Base-by-base conservation (phyloP, 2,797 vertebrate species). In the Bovichtus variegatus region DNA sequence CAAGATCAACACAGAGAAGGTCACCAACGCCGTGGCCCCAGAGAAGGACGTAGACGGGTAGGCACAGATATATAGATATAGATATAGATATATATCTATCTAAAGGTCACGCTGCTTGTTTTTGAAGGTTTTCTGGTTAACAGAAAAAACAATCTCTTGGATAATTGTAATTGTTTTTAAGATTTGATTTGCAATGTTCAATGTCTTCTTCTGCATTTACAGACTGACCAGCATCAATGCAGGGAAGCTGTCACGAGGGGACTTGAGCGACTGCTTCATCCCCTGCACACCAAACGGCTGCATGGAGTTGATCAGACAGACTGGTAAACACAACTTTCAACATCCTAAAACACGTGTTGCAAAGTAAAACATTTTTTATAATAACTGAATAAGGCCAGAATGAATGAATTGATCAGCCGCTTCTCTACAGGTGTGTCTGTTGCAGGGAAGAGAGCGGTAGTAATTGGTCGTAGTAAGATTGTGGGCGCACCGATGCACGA, bases 21-120 rank as follows among this genome's bases (percentile, higher is more conserved):
- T 99, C 82, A 96, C 97, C 70, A 98, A 99, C 19, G 94, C 97
- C 1, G 97, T 99, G 55, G 91, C 94, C 3, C 97, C 97, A 1
- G 96, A 97, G 82, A 99, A 99, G 89, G 98, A 99, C 0, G 97
- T 99, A 18, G 98, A 99, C 41, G 98, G 98, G 98, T 99, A 89
- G 94, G 93, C 23, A 54, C 51, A 21, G 23, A 19, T 2, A 25
- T 5, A 18, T 66, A n/a, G n/a, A n/a, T n/a, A n/a, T n/a, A n/a
- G n/a, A n/a, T n/a, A n/a, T n/a, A n/a, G n/a, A n/a, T n/a, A n/a
- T n/a, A n/a, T n/a, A n/a, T n/a, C n/a, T n/a, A 29, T n/a, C 3
- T 12, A 0, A 34, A 29, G 11, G 51, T 13, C 6, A 27, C 27
- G 27, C n/a, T n/a, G 5, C 27, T 27, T 27, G 27, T 27, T 27